These are phyloP conservation scores for Crypturellus undulatus DNA, from an alignment of 2,113 vertebrate species.

Conservation along the genomic window DNA sequence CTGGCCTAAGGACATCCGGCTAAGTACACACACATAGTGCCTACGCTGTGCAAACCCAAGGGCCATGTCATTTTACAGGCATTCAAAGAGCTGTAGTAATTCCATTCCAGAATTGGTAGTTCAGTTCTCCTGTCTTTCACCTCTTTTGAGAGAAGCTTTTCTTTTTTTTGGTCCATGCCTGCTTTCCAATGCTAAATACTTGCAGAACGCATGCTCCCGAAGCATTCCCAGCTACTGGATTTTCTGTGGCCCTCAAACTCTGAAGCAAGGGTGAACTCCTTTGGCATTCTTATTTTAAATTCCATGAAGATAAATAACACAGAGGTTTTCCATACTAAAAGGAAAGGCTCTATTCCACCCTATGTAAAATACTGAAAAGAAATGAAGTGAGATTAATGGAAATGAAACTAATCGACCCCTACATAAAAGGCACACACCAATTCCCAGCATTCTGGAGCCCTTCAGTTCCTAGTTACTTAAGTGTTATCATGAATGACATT, in stretches of 20 bases:
- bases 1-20: background rate
- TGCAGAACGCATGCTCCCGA: background rate
- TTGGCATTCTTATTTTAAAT: background rate
- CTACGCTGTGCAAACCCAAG: background rate
- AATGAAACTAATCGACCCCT: background rate
- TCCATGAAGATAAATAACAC: background rate
- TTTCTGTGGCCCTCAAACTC: background rate
- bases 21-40: background rate
- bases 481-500: background rate
- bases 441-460: background rate
- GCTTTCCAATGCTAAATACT: background rate
- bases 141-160: background rate
- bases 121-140: background rate
- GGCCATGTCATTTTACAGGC: background rate
- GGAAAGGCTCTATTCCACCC: background rate
- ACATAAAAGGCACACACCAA: background rate
- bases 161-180: background rate
- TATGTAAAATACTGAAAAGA: accelerated
- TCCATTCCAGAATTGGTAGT: background rate
- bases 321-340: background rate
- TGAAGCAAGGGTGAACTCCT: background rate
- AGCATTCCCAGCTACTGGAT: background rate
- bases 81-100: background rate
- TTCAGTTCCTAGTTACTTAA: background rate
- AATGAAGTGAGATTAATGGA: background rate